These are phyloP conservation scores for Embiotoca jacksoni DNA, from an alignment of 2,113 vertebrate species.

Conservation along the genomic window DNA sequence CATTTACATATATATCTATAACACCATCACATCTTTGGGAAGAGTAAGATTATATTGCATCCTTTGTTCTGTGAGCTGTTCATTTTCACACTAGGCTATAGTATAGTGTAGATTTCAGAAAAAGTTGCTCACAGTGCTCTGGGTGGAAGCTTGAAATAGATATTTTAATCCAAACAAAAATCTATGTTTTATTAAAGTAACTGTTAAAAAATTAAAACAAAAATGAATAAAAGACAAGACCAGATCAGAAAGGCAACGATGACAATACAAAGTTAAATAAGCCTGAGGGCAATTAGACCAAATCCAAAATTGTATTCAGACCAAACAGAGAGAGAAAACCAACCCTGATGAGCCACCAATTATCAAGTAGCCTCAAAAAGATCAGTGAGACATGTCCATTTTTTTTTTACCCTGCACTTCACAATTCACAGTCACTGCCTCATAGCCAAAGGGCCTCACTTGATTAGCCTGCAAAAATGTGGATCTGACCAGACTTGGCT, in stretches of 20 bases:
- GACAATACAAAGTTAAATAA: neutral
- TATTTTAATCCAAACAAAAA: neutral
- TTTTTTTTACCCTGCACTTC: neutral
- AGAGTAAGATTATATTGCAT: neutral
- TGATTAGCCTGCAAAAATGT: neutral
- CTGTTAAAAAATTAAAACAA: too few species aligned
- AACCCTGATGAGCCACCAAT: neutral
- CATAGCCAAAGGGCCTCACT: neutral
- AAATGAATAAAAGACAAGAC: too few species aligned
- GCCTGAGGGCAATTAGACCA: conserved; percentile 4
- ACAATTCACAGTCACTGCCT: neutral
- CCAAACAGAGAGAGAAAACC: neutral
- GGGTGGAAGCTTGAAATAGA: neutral
- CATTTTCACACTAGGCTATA: too few species aligned
- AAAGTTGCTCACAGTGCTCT: neutral
- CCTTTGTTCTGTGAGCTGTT: neutral
- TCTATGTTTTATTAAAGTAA: too few species aligned
- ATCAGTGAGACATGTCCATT: neutral
- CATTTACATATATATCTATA: neutral
- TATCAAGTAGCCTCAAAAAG: conserved; percentile 3
- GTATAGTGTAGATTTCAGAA: neutral
- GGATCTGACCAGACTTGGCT: neutral
- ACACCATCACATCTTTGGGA: neutral
- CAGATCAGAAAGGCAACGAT: neutral
- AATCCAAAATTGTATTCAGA: neutral